Percentiles rank a stretch among this genome's conserved stretches.
Conservation (phyloP, 2,113 vertebrate species). For the Calypte anna region DNA sequence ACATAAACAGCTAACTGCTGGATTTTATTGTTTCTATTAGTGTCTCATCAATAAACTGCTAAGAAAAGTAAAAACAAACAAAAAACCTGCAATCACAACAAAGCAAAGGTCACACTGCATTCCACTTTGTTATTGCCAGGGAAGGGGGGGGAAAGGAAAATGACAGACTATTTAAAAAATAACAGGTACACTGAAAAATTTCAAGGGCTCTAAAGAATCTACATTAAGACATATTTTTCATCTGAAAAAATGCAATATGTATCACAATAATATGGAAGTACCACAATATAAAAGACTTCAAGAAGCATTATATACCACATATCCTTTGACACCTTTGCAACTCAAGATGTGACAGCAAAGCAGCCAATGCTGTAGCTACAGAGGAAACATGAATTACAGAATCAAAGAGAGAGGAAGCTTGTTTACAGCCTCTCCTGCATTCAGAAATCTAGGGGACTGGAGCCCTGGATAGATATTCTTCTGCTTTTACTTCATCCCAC, state of each 20-base stretch:
- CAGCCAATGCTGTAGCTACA: neutral
- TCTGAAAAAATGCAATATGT: neutral
- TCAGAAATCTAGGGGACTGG: neutral
- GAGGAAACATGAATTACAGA: neutral
- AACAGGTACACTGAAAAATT: neutral
- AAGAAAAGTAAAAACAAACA: neutral
- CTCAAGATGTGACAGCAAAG: neutral
- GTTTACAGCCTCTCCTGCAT: neutral
- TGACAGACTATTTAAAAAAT: neutral
- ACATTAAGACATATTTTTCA: neutral
- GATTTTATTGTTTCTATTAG: neutral
- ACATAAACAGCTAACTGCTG: neutral
- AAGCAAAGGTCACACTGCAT: neutral
- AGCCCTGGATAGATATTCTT: neutral
- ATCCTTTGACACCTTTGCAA: neutral
- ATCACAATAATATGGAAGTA: neutral
- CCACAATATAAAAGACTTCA: neutral
- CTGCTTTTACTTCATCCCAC: neutral
- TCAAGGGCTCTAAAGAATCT: neutral
- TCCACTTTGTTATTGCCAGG: neutral
- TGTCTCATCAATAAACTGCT: neutral
- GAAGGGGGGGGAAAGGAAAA: neutral
- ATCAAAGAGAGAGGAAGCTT: neutral
- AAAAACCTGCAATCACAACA: neutral
- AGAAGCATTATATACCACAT: neutral